phyloP scores from a whole-genome alignment of 2,797 vertebrate species.

The Crocidura indochinensis region DNA sequence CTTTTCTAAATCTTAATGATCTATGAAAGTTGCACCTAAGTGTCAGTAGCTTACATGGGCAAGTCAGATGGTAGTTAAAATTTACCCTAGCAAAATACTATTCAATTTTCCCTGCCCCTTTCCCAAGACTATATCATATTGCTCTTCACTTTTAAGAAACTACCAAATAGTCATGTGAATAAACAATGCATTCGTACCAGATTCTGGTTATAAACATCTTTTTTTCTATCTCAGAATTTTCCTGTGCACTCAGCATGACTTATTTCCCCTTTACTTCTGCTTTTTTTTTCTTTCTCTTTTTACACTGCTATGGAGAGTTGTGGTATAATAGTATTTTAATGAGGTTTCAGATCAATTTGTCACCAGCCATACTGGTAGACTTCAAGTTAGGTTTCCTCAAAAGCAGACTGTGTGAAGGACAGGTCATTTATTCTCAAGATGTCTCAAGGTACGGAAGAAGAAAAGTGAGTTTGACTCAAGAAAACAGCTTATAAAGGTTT shows the following conservation, averaged over 20 bases:
- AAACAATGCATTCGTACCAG: slow-evolving; percentile 44
- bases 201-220: slow-evolving; percentile 5
- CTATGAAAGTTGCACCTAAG: slow-evolving; percentile 57
- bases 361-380: background rate
- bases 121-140: slow-evolving; percentile 17
- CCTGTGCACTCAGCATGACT: background rate
- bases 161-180: slow-evolving; percentile 69
- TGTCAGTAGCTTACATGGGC: slow-evolving; percentile 57
- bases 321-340: background rate
- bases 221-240: slow-evolving; percentile 23
- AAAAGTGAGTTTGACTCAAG: background rate
- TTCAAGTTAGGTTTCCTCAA: background rate
- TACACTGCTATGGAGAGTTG: background rate
- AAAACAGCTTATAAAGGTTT: background rate
- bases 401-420: background rate
- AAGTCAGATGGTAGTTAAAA: slow-evolving; percentile 63
- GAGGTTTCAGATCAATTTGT: background rate
- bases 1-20: slow-evolving; percentile 71
- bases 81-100: slow-evolving; percentile 4
- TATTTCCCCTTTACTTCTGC: background rate
- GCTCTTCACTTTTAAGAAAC: slow-evolving; percentile 78
- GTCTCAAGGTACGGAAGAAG: background rate
- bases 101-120: slow-evolving; percentile 28
- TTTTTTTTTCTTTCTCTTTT: background rate
- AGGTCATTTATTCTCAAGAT: background rate